A percentile compares a stretch with the other conserved stretches of the same genome.
phyloP scores from a whole-genome alignment of 2,797 vertebrate species.

The Heterohyrax brucei region DNA sequence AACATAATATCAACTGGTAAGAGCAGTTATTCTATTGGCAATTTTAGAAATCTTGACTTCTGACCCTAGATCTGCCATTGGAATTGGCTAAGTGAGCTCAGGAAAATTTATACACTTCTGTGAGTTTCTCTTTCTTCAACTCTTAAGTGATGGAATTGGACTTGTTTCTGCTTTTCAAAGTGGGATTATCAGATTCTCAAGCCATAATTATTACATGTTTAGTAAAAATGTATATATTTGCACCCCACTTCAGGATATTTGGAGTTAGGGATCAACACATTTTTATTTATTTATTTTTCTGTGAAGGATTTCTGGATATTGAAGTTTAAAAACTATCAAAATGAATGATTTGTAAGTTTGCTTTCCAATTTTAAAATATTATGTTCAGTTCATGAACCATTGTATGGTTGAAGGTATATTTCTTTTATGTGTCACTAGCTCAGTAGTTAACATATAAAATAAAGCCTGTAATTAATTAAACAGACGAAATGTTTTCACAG shows the following conservation, averaged over 20 bases:
- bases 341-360: neutral
- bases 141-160: neutral
- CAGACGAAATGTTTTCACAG: neutral
- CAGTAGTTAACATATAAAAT: conserved; percentile 19
- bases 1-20: neutral
- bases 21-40: neutral
- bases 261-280: neutral
- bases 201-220: neutral
- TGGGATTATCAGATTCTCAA: neutral
- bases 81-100: neutral
- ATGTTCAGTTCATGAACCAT: neutral
- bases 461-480: neutral
- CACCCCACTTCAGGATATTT: neutral
- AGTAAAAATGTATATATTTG: neutral
- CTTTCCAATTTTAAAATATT: neutral
- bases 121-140: neutral
- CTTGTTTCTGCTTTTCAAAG: conserved; percentile 23
- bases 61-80: neutral
- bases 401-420: neutral
- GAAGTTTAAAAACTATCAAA: neutral
- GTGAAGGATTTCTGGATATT: neutral
- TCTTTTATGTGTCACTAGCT: neutral
- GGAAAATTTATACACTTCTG: neutral
- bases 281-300: neutral
- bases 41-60: conserved; percentile 30